Base-by-base conservation (phyloP, 2,888 invertebrate genomes). In the Plagiodera versicolora region DNA sequence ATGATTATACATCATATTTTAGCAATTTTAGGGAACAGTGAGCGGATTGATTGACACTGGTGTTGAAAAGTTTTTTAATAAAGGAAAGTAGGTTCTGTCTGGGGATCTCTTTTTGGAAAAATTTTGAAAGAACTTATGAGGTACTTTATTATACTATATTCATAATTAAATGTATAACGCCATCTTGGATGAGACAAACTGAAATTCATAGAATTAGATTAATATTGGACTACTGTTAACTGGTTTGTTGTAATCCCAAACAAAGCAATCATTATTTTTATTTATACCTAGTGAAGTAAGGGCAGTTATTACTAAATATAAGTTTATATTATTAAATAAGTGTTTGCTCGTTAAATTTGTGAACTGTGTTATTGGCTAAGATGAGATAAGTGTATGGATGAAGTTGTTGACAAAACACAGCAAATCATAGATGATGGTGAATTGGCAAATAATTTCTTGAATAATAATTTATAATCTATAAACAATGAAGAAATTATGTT, bases 271-370 rank as follows among this genome's bases (percentile, higher is more conserved):
- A 66, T 62, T 60, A 60, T 58, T 59, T 61, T 63, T 62, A 61
- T 57, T 49, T 57, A 61, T 61, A 63, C 50, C 55, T 56, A 51
- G 56, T 56, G 39, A 56, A 50, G 51, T 56, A 58, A 51, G 58
- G 55, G 62, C 61, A 61, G 62, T 62, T 62, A 62, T 58, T 61
- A 58, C 58, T 62, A 62, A 51, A 62, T 44, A 52, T 62, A 58
- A 58, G 56, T 48, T 39, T 54, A 58, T 56, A 54, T 20, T 54
- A 58, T 28, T 54, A 58, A 35, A 62, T 66, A 66, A 59, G 69
- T 70, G 70, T 72, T 71, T 69, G 70, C 69, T 72, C 69, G 68
- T 74, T 71, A 67, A 63, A 66, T 64, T 60, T 64, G 67, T 70
- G 65, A 65, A 35, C 67, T 66, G 67, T 70, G 66, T 66, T 67